Conservation (phyloP, 2,113 vertebrate genomes). For the Damaliscus lunatus region DNA sequence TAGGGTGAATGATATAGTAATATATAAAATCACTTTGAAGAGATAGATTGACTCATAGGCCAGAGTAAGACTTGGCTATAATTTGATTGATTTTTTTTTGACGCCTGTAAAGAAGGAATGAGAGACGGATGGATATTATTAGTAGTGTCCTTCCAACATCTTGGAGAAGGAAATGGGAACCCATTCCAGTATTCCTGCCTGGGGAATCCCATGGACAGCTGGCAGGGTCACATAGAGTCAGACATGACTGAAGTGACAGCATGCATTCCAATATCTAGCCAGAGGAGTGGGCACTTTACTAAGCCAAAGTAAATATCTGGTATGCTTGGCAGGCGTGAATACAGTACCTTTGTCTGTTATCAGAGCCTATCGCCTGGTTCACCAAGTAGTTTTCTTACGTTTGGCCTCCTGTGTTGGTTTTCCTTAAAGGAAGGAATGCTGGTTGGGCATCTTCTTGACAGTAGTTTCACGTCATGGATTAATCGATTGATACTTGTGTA, state of each 20-base stretch:
- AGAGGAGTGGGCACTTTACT: neutral
- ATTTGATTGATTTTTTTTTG: neutral
- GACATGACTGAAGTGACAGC: neutral
- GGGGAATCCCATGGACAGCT: neutral
- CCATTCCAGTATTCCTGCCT: neutral
- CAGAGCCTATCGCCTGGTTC: neutral
- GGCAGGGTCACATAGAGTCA: neutral
- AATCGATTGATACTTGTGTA: neutral
- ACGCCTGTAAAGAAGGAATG: neutral
- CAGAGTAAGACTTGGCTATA: neutral
- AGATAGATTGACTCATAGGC: neutral
- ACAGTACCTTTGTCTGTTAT: neutral
- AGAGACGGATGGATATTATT: neutral
- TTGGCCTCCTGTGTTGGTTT: neutral
- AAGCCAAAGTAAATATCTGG: neutral
- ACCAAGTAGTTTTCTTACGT: neutral
- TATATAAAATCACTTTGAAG: conserved; percentile 3
- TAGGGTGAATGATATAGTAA: neutral
- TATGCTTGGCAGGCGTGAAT: neutral
- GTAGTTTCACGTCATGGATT: neutral
- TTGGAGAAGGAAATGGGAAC: neutral
- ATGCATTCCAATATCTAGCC: neutral
- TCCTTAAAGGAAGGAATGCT: conserved; percentile 25
- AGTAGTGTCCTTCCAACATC: neutral
- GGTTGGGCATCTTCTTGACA: neutral